phyloP scores from a whole-genome alignment of 2,888 invertebrate genomes.

The Noctua comes region DNA sequence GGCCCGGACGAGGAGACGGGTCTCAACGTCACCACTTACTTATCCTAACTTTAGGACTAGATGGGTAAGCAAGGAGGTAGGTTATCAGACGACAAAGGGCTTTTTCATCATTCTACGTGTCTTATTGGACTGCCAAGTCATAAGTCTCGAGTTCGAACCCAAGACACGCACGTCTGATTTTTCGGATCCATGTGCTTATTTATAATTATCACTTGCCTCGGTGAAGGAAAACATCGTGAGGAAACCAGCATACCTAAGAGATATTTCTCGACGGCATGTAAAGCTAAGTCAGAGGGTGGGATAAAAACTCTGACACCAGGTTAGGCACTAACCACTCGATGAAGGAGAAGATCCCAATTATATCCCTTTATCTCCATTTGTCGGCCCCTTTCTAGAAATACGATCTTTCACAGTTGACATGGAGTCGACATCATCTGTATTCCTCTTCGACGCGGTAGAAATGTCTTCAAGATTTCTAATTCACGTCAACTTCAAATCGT shows the following conservation, averaged over 20 bases:
- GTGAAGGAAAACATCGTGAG: no score
- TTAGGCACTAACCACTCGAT: no score
- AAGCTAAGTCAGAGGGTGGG: no score
- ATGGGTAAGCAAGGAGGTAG: not conserved
- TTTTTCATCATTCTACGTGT: not conserved
- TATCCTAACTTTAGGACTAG: constrained; percentile 26
- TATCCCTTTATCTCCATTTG: not conserved
- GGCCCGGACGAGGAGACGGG: constrained; percentile 43
- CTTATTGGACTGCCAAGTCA: no score
- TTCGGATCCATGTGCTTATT: no score
- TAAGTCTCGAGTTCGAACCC: no score
- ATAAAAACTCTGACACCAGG: no score
- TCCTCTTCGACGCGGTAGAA: no score
- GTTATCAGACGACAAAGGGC: not conserved
- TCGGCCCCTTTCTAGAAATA: not conserved
- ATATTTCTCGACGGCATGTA: no score
- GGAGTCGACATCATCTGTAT: not conserved
- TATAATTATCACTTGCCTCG: no score
- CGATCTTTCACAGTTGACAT: not conserved
- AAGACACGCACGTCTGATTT: no score
- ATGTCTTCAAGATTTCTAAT: not conserved
- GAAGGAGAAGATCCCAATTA: not conserved
- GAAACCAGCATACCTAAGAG: no score
- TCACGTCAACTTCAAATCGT: not conserved
- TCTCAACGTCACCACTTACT: constrained; percentile 39